These are phyloP conservation scores for Gambusia yucatana DNA, from an alignment of 2,797 vertebrate genomes.

Conservation along the genomic window DNA sequence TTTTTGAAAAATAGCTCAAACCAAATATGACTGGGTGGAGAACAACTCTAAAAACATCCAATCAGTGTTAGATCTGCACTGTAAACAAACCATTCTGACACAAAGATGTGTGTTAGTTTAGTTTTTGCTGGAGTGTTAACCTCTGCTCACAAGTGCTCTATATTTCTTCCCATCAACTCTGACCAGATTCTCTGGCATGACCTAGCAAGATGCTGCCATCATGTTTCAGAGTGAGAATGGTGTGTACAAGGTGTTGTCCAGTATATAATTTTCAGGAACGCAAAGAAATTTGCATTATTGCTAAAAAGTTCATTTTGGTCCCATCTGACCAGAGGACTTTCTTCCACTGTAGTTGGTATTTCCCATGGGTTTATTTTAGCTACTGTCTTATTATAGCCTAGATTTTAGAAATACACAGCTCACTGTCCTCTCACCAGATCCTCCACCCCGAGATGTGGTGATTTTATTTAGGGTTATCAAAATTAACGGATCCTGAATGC, in stretches of 20 bases:
- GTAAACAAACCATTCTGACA: background rate
- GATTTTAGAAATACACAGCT: background rate
- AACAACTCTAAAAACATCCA: background rate
- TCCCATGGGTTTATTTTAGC: background rate
- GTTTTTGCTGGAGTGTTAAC: background rate
- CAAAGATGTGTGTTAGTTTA: background rate
- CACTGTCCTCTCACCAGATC: background rate
- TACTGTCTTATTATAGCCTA: background rate
- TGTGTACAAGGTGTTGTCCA: background rate
- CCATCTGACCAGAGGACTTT: background rate
- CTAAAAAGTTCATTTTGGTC: background rate
- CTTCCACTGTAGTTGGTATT: background rate
- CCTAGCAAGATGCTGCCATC: background rate
- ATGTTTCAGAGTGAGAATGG: background rate
- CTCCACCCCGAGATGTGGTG: background rate
- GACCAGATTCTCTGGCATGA: background rate
- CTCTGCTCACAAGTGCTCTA: background rate
- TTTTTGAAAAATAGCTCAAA: background rate
- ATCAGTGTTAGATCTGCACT: background rate
- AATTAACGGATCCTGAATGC: background rate
- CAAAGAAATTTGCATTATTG: background rate
- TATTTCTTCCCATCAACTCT: background rate
- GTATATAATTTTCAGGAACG: background rate
- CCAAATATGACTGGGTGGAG: background rate
- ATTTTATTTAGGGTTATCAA: background rate